These are phyloP conservation scores for Rhinichthys osculus DNA, from an alignment of 2,797 vertebrate species.

Conservation along the genomic window DNA sequence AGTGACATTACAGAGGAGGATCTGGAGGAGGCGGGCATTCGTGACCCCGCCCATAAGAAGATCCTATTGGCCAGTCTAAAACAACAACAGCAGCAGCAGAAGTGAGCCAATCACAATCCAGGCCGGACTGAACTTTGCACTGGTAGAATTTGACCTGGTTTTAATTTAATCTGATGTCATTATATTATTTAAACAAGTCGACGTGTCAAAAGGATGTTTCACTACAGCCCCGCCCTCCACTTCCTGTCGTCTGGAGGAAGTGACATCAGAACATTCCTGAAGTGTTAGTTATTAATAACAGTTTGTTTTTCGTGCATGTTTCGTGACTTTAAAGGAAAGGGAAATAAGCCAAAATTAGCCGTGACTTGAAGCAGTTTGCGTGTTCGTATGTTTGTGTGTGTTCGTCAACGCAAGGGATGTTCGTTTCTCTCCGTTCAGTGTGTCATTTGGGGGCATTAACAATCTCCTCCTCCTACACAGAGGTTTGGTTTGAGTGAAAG, in stretches of 20 bases:
- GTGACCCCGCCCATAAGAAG: conserved; percentile 88
- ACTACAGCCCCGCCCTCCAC: conserved; percentile 61
- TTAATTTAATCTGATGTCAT: conserved; percentile 57
- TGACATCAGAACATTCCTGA: conserved; percentile 61
- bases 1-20: conserved; percentile 98
- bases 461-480: neutral
- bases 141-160: conserved; percentile 52
- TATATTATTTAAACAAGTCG: conserved; percentile 70
- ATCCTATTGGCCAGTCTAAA: conserved; percentile 89
- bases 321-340: conserved; percentile 75
- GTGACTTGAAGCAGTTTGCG: neutral
- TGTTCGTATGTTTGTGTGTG: neutral
- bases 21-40: conserved; percentile 92
- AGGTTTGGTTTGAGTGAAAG: neutral
- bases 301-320: conserved; percentile 57
- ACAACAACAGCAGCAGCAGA: conserved; percentile 81
- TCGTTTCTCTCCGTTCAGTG: neutral
- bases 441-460: neutral
- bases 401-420: too few relatives aligned
- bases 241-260: conserved; percentile 38
- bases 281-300: conserved; percentile 42
- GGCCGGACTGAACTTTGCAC: conserved; percentile 60
- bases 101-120: conserved; percentile 58
- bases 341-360: conserved; percentile 68
- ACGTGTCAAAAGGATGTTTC: conserved; percentile 53